These are phyloP conservation scores for Jaculus jaculus DNA, from an alignment of 2,113 vertebrate genomes.

Conservation along the genomic window DNA sequence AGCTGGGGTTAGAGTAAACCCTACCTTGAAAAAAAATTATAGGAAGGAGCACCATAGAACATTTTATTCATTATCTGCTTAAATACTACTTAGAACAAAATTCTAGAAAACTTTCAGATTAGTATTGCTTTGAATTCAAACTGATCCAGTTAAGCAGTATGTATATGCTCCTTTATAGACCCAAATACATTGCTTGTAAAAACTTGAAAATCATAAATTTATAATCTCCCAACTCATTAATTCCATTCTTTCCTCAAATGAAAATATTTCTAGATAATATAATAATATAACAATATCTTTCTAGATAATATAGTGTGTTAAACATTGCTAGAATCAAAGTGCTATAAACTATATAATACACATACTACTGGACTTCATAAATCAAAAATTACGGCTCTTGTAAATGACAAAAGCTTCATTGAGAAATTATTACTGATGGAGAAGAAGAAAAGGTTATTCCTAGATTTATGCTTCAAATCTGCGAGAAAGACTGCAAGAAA, in stretches of 20 bases:
- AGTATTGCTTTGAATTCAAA: conserved; percentile 38
- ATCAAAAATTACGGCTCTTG: conserved; percentile 12
- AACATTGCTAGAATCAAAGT: conserved; percentile 30
- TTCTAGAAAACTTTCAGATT: conserved; percentile 39
- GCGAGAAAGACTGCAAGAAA: neutral
- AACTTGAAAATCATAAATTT: conserved; percentile 34
- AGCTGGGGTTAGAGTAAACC: too few species aligned
- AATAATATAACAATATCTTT: conserved; percentile 51
- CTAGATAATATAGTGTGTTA: conserved; percentile 33
- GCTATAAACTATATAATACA: conserved; percentile 34
- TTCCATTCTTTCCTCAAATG: neutral
- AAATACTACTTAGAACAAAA: conserved; percentile 27
- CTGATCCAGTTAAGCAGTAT: conserved; percentile 1
- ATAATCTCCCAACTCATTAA: neutral
- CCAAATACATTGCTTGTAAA: conserved; percentile 21
- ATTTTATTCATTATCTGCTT: conserved; percentile 42
- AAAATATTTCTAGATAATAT: conserved; percentile 45
- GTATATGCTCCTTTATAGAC: neutral
- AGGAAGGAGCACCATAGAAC: neutral
- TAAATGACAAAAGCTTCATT: conserved; percentile 26
- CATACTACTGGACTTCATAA: conserved; percentile 28
- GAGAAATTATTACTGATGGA: conserved; percentile 32
- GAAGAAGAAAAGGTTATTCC: neutral
- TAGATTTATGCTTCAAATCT: conserved; percentile 41
- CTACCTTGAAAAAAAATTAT: neutral